Percentiles rank a stretch among this genome's conserved stretches.
Evolutionary conservation across 2,888 invertebrate genomes (phyloP).

Genomic region (Lasioglossum villosulum): DNA sequence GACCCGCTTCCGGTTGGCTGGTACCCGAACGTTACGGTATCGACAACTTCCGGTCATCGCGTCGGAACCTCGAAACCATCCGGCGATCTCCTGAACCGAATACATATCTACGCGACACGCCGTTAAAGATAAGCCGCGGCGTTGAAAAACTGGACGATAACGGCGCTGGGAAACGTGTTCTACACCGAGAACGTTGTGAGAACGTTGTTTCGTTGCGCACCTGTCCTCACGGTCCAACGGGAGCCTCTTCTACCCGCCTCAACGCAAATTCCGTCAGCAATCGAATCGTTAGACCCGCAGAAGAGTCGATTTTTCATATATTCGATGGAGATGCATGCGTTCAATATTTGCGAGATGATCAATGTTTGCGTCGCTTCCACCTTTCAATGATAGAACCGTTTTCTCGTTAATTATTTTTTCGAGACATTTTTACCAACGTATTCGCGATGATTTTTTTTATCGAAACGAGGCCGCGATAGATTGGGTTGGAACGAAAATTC

Average conservation of each 20-base stretch:
- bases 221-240: background rate
- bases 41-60: conserved; percentile 78
- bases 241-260: background rate
- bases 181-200: background rate
- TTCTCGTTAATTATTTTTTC: too few species aligned
- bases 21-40: conserved; percentile 79
- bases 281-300: background rate
- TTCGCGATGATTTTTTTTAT: background rate
- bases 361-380: too few species aligned
- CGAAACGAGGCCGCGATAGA: too few species aligned
- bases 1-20: conserved; percentile 77
- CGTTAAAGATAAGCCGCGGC: background rate
- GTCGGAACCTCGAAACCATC: conserved; percentile 40
- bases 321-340: too few species aligned
- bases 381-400: too few species aligned
- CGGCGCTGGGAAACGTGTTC: background rate
- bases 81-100: conserved; percentile 53
- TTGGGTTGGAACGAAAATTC: background rate
- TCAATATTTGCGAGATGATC: too few species aligned
- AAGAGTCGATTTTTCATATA: background rate
- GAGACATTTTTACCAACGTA: background rate
- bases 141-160: conserved; percentile 5
- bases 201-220: background rate
- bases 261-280: background rate
- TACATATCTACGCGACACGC: conserved; percentile 36